These are phyloP conservation scores for Chamaetylas fuelleborni DNA, from an alignment of 2,113 vertebrate species.

Conservation along the genomic window DNA sequence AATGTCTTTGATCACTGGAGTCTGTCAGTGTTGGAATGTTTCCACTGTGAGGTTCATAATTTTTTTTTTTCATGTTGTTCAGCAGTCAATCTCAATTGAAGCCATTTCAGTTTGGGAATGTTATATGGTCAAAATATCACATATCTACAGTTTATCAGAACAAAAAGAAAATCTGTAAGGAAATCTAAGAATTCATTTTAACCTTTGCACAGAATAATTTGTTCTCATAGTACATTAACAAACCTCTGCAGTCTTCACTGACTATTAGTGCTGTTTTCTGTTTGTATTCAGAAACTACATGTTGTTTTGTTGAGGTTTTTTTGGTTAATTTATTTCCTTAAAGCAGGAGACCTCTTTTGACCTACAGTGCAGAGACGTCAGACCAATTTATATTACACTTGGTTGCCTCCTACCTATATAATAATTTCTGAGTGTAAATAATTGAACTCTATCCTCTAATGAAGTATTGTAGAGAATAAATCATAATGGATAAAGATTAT, in stretches of 20 bases:
- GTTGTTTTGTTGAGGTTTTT: constrained; percentile 38
- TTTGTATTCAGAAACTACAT: constrained; percentile 71
- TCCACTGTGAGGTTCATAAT: constrained; percentile 74
- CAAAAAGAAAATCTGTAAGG: constrained; percentile 49
- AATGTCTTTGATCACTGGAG: constrained; percentile 78
- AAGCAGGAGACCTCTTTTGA: constrained; percentile 78
- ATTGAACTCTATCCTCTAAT: constrained; percentile 81
- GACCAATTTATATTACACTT: constrained; percentile 83
- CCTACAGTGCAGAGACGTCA: constrained; percentile 80
- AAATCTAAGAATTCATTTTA: constrained; percentile 69
- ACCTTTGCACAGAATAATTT: constrained; percentile 72
- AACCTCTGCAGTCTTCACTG: constrained; percentile 71
- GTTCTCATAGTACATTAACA: constrained; percentile 71
- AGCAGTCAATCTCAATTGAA: constrained; percentile 69
- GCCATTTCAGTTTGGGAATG: constrained; percentile 60
- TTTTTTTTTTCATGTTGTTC: constrained; percentile 62
- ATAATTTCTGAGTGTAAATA: constrained; percentile 82
- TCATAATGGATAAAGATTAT: constrained; percentile 75
- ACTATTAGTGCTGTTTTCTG: constrained; percentile 70
- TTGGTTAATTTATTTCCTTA: constrained; percentile 69
- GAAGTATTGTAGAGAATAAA: constrained; percentile 85
- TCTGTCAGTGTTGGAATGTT: constrained; percentile 74
- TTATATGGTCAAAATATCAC: constrained; percentile 68
- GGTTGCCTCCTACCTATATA: constrained; percentile 83
- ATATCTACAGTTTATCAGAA: constrained; percentile 73